A percentile compares a stretch with the other conserved stretches of the same genome.
Conservation (phyloP, 2,888 invertebrate species). For the Limnephilus lunatus region DNA sequence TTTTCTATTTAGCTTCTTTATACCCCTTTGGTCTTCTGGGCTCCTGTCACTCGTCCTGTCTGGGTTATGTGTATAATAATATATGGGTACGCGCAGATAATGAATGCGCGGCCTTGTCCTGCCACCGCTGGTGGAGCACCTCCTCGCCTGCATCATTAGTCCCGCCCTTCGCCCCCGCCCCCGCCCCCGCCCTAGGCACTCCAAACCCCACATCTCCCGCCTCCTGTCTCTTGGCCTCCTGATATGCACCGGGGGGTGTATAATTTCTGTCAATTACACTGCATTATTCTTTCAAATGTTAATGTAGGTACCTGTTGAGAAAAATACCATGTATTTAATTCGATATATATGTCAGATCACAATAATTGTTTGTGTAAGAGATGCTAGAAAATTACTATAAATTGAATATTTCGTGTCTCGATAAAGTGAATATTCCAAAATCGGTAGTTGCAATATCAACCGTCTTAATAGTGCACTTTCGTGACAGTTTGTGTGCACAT, state of each 20-base stretch:
- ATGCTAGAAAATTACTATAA: no score
- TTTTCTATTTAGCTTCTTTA: no score
- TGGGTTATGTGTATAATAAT: neutral
- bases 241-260: neutral
- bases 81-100: neutral
- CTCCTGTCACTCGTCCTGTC: neutral
- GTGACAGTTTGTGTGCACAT: neutral
- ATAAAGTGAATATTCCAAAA: no score
- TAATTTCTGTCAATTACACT: neutral
- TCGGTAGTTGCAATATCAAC: neutral
- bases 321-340: neutral
- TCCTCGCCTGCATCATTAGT: neutral
- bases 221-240: neutral
- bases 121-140: neutral
- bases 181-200: neutral
- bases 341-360: no score
- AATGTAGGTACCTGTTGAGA: neutral
- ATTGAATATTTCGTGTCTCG: no score
- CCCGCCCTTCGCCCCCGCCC: neutral
- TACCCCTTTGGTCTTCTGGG: neutral
- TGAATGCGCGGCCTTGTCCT: constrained; percentile 24
- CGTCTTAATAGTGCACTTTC: neutral
- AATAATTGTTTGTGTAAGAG: no score
- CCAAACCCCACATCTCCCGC: neutral
- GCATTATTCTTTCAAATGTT: neutral